Evolutionary conservation across 2,888 invertebrate species (phyloP).

Genomic region (Ichneumon xanthorius): DNA sequence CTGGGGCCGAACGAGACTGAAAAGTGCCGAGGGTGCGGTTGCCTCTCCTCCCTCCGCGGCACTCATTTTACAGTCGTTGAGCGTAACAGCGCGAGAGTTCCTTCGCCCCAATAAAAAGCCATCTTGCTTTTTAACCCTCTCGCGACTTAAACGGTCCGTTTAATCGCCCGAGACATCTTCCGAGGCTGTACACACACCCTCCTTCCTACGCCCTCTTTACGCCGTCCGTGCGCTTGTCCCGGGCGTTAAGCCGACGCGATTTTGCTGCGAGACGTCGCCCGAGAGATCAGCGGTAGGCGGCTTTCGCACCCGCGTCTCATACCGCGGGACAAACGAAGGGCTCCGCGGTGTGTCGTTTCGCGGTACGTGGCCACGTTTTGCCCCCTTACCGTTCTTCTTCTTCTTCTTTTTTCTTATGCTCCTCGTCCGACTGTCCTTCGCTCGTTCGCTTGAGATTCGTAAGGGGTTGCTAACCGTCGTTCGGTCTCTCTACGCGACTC

Average conservation of each 20-base stretch:
- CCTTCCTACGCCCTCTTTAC: constrained; percentile 50
- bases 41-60: constrained; percentile 51
- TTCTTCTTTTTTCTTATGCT: constrained; percentile 31
- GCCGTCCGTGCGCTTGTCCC: constrained; percentile 55
- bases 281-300: constrained; percentile 56
- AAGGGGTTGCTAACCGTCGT: constrained; percentile 30
- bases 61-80: constrained; percentile 84
- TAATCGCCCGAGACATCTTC: constrained; percentile 76
- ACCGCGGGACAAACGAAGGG: constrained; percentile 62
- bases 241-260: constrained; percentile 52
- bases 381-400: constrained; percentile 30
- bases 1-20: constrained; percentile 15
- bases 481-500: constrained; percentile 34
- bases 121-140: constrained; percentile 84
- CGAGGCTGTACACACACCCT: constrained; percentile 19
- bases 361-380: constrained; percentile 60
- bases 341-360: constrained; percentile 71
- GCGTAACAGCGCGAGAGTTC: constrained; percentile 75
- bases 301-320: constrained; percentile 41
- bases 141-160: constrained; percentile 78
- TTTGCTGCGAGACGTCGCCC: constrained; percentile 13
- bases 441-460: constrained; percentile 10
- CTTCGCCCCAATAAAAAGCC: constrained; percentile 83
- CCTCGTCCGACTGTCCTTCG: constrained; percentile 24
- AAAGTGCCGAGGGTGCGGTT: constrained; percentile 41